A percentile compares a stretch with the other conserved stretches of the same genome.
These are phyloP conservation scores for Hermetia illucens DNA, from an alignment of 1,140 invertebrate species.

Conservation along the genomic window DNA sequence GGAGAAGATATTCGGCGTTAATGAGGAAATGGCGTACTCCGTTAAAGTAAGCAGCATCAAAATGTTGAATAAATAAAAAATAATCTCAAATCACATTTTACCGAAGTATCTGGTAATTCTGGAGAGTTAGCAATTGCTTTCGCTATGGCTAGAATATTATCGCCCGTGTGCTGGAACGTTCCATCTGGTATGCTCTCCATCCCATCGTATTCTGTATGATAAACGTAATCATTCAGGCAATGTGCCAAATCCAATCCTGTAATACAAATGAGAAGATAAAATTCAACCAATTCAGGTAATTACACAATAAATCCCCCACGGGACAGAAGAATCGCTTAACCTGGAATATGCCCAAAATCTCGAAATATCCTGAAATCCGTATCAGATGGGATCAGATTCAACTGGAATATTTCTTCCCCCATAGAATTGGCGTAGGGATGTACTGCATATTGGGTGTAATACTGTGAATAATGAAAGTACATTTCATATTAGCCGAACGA, in stretches of 20 bases:
- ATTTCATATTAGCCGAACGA: too few species aligned
- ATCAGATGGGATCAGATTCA: neutral
- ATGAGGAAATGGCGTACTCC: neutral
- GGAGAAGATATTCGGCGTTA: neutral
- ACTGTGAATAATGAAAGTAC: constrained; percentile 32
- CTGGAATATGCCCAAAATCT: constrained; percentile 53
- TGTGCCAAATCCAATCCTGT: constrained; percentile 66
- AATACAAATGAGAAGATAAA: constrained; percentile 8
- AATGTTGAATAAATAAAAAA: neutral
- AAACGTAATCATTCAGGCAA: constrained; percentile 55
- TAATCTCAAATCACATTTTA: too few species aligned
- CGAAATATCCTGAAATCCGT: constrained; percentile 70
- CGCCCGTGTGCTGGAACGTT: constrained; percentile 51
- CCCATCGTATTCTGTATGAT: constrained; percentile 59
- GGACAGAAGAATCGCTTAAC: too few species aligned
- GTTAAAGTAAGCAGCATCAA: neutral
- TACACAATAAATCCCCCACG: too few species aligned
- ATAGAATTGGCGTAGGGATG: constrained; percentile 65
- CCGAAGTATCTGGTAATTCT: constrained; percentile 20
- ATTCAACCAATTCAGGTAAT: too few species aligned
- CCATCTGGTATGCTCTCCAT: constrained; percentile 43
- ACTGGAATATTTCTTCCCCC: constrained; percentile 46
- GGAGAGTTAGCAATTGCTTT: constrained; percentile 32
- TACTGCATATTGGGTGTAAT: constrained; percentile 53
- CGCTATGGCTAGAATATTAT: constrained; percentile 39